Base-by-base conservation (phyloP, 2,888 invertebrate genomes). In the Chalcosyrphus nemorum region DNA sequence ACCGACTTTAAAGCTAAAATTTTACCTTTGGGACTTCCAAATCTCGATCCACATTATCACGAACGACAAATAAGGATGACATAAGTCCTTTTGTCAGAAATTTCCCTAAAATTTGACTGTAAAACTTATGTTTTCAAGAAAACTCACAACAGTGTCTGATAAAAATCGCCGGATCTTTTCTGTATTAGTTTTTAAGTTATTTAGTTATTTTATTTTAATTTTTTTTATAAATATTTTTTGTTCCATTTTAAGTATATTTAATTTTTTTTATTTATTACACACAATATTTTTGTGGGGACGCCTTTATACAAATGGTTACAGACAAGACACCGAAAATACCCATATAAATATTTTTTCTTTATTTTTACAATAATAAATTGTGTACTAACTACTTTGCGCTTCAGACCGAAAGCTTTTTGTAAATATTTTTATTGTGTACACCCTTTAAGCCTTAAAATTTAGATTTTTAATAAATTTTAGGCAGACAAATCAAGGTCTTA, bases 271-370 rank as follows among this genome's bases (percentile, higher is more conserved):
- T 71, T 15, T 71, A n/a, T n/a, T n/a, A n/a, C 47, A 27, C 2
- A 41, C 7, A 54, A 32, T 47, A n/a, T 71, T 29, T 47, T 4
- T 29, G 29, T n/a, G 9, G 47, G 29, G 29, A 19, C 5, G 47
- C 47, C 47, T 63, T 38, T 41, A 81, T 68, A 81, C 75, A 56
- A n/a, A 2, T 75, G 81, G 81, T 75, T 54, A 70, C 38, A 81
- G 81, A 81, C 81, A 81, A 47, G 15, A 75, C 74, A 80, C 74
- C 13, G 4, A 32, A 15, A 32, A 15, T 54, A 1, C 27, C 57
- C 41, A 52, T 57, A 9, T n/a, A 32, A 2, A 9, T 9, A 32
- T 32, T 29, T 6, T 6, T 9, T n/a, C 43, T 7, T 63, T 54
- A 27, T 29, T 41, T 50, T 29, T 38, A 35, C 1, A 35, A 43